Base-by-base conservation (phyloP, 2,113 vertebrate species). In the Scytalopus superciliaris region DNA sequence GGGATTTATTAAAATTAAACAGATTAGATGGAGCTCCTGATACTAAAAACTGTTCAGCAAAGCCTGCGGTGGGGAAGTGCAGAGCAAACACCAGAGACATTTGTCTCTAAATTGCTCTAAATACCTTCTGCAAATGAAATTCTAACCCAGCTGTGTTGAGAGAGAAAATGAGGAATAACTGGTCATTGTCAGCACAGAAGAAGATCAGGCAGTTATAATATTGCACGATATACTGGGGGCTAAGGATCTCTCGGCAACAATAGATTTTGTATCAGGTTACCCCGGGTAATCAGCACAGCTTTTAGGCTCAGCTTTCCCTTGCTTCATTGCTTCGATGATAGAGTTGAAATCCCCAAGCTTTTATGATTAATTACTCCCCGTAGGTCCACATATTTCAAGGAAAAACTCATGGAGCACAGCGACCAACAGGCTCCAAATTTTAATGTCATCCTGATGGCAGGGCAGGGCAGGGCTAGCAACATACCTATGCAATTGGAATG, bases 251-350 rank as follows among this genome's bases (percentile, higher is more conserved):
- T 98, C 95, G 60, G 98, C 98, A 98, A 98, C 97, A 98, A 99
- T 99, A 98, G 99, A 99, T 99, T 99, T 98, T 98, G 98, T 98
- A 98, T 99, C 98, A 97, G 97, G 98, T 99, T 99, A 98, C 99
- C 97, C 97, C 33, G 97, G 97, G 98, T 97, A 98, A 98, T 99
- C 98, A 98, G 98, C 97, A 97, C 97, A 98, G 98, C 98, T 99
- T 99, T 99, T 98, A 99, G 98, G 98, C 98, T 99, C 98, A 98
- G 98, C 98, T 99, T 99, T 98, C 98, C 98, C 97, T 95, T 95
- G 98, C 98, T 98, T 98, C 98, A 96, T 96, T 98, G 97, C 98
- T 98, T 98, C 98, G 97, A 98, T 98, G 98, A 98, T 98, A 98
- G 96, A 98, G 97, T 97, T 98, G 97, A 98, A 98, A 98, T 98